Evolutionary conservation across 2,113 vertebrate species (phyloP).

Genomic region (Ascaphus truei): DNA sequence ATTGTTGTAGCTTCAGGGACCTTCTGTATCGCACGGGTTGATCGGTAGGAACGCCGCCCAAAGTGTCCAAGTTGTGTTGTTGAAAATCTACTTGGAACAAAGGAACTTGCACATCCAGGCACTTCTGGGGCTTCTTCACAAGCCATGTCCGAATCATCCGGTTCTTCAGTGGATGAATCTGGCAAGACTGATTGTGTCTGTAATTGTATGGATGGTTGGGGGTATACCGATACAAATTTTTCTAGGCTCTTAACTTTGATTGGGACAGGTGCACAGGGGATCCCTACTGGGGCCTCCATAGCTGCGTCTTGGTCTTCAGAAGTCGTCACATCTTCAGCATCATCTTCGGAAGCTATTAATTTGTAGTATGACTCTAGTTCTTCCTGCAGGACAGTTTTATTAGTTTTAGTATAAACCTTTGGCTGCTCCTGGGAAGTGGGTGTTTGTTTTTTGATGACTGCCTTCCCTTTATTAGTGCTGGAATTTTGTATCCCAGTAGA

Average conservation of each 20-base stretch:
- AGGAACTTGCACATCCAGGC: not conserved
- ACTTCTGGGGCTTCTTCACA: constrained; percentile 14
- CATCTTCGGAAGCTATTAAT: constrained; percentile 8
- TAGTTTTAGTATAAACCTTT: not conserved
- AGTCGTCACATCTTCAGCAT: constrained; percentile 10
- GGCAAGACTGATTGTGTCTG: not conserved
- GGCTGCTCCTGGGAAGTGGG: no score
- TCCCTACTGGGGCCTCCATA: no score
- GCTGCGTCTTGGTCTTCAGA: constrained; percentile 17
- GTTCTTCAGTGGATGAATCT: not conserved
- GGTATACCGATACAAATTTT: not conserved
- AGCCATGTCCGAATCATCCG: constrained; percentile 12
- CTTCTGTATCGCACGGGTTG: not conserved
- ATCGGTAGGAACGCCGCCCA: not conserved
- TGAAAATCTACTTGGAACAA: not conserved
- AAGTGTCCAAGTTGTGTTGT: not conserved
- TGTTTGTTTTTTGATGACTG: not conserved
- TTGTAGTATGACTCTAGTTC: constrained; percentile 19
- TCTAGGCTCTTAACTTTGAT: not conserved
- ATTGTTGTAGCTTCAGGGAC: not conserved
- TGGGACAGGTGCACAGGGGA: not conserved
- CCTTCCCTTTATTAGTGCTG: not conserved
- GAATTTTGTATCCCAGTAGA: not conserved
- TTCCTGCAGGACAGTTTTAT: not conserved
- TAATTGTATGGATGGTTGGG: not conserved